Evolutionary conservation across 2,888 invertebrate species (phyloP).

Genomic region (Drosophila kanekoi): DNA sequence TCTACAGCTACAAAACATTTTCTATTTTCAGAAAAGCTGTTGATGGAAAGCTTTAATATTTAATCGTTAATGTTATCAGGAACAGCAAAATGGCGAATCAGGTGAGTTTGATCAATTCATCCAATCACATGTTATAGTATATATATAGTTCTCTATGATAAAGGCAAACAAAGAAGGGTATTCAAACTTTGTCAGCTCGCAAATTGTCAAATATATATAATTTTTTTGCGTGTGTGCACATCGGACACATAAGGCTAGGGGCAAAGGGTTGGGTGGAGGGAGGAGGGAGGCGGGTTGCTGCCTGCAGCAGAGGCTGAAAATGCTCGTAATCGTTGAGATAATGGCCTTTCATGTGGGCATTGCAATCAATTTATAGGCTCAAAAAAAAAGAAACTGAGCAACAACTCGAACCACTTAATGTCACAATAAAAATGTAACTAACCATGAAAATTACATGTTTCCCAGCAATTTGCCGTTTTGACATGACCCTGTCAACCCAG

Average conservation of each 20-base stretch:
- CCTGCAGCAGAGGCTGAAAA: conserved; percentile 11
- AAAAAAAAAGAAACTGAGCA: conserved; percentile 51
- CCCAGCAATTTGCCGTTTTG: conserved; percentile 77
- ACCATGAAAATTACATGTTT: conserved; percentile 82
- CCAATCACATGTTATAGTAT: no score
- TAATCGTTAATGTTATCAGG: no score
- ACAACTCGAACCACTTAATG: conserved; percentile 75
- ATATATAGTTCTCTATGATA: no score
- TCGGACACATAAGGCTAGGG: neutral
- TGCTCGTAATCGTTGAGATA: conserved; percentile 32
- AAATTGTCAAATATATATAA: neutral
- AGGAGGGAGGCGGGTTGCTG: neutral
- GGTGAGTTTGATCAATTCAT: no score
- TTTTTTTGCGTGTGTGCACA: conserved; percentile 17
- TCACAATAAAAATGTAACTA: conserved; percentile 82
- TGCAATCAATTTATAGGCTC: conserved; percentile 73
- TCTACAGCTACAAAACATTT: no score
- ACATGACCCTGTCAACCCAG: conserved; percentile 56
- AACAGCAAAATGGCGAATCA: no score
- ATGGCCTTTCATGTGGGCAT: conserved; percentile 64
- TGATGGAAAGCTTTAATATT: no score
- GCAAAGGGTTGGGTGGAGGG: neutral
- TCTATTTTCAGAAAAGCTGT: no score
- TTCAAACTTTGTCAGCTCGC: neutral
- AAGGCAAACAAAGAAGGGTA: conserved; percentile 5